These are phyloP conservation scores for Drosophila paramelanica DNA, from an alignment of 2,888 invertebrate genomes.

Conservation along the genomic window DNA sequence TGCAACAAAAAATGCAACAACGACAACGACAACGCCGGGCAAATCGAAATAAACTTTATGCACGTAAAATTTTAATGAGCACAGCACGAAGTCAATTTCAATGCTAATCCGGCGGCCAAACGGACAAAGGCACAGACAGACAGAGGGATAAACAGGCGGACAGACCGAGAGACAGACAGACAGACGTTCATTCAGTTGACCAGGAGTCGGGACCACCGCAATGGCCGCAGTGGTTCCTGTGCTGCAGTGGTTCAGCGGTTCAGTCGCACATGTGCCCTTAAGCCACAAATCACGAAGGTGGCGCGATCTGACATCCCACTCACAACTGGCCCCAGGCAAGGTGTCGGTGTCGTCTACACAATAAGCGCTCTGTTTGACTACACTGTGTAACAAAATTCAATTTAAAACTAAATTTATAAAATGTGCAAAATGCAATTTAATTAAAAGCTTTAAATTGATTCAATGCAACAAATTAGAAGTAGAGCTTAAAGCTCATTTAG, in stretches of 20 bases:
- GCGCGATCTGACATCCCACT: slow-evolving; percentile 77
- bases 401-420: neutral
- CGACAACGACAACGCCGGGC: slow-evolving; percentile 48
- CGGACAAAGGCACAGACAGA: slow-evolving; percentile 33
- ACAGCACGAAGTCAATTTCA: slow-evolving; percentile 80
- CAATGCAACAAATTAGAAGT: neutral
- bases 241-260: slow-evolving; percentile 10
- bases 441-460: neutral
- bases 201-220: slow-evolving; percentile 70
- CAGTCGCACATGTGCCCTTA: slow-evolving; percentile 69
- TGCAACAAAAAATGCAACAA: slow-evolving; percentile 10
- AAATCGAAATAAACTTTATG: slow-evolving; percentile 80
- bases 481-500: neutral
- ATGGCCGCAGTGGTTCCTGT: slow-evolving; percentile 1
- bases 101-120: slow-evolving; percentile 78
- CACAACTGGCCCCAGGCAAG: slow-evolving; percentile 68
- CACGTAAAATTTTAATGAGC: slow-evolving; percentile 81
- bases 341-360: slow-evolving; percentile 52
- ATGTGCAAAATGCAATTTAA: neutral
- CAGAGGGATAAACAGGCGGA: slow-evolving; percentile 7
- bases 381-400: slow-evolving; percentile 43
- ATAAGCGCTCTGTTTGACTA: slow-evolving; percentile 3
- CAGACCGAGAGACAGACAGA: slow-evolving; percentile 15
- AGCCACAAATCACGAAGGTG: slow-evolving; percentile 81
- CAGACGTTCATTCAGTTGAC: slow-evolving; percentile 49